These are phyloP conservation scores for Andrena cerasifolii DNA, from an alignment of 1,140 invertebrate genomes.

Conservation along the genomic window DNA sequence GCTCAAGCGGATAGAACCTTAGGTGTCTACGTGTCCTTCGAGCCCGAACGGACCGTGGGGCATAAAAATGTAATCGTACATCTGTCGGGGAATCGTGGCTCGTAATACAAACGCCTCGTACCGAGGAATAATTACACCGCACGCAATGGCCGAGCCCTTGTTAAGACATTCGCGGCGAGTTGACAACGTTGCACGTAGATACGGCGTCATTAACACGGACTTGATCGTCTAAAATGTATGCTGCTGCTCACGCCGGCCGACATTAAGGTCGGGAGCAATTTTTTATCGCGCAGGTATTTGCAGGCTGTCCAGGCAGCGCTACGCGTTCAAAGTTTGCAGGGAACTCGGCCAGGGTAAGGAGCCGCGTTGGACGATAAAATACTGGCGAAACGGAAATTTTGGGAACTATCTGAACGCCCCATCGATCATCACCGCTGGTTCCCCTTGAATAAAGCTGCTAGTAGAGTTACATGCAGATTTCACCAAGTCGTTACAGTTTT, in stretches of 20 bases:
- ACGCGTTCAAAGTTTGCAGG: neutral
- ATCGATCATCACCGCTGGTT: conserved; percentile 35
- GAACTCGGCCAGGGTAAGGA: neutral
- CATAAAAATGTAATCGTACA: conserved; percentile 45
- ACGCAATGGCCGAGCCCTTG: conserved; percentile 71
- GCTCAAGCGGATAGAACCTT: no score
- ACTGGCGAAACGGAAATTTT: conserved; percentile 23
- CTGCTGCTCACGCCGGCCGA: neutral
- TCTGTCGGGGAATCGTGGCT: conserved; percentile 60
- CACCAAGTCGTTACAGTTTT: conserved; percentile 53
- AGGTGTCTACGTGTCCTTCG: neutral
- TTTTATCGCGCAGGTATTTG: conserved; percentile 12
- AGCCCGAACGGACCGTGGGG: neutral
- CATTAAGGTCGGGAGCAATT: conserved; percentile 8
- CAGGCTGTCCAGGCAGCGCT: neutral
- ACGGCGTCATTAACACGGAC: conserved; percentile 52
- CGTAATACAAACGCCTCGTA: conserved; percentile 67
- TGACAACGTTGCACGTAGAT: conserved; percentile 48
- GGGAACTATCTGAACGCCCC: conserved; percentile 44
- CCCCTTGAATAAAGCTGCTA: conserved; percentile 4
- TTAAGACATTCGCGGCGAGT: conserved; percentile 59
- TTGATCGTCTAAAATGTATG: conserved; percentile 7
- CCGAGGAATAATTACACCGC: conserved; percentile 70
- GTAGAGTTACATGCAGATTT: conserved; percentile 64
- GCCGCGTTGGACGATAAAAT: neutral